These are phyloP conservation scores for Cardiocondyla obscurior DNA, from an alignment of 1,140 invertebrate species.

Conservation along the genomic window DNA sequence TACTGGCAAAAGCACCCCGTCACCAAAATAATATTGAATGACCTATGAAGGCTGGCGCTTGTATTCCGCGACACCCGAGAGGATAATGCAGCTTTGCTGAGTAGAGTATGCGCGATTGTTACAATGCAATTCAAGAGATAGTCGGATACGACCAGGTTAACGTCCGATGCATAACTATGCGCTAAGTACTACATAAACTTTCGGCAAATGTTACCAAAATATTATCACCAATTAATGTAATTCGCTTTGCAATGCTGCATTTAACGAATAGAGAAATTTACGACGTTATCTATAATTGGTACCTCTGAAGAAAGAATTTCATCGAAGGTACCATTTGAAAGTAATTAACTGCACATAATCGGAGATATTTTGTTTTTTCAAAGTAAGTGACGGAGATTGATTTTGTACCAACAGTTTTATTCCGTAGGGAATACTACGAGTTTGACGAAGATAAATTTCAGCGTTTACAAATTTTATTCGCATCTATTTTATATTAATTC, in stretches of 20 bases:
- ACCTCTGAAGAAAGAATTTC: neutral
- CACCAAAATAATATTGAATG: too few relatives aligned
- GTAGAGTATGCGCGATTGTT: constrained; percentile 18
- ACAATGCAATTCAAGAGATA: constrained; percentile 16
- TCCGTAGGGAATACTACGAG: neutral
- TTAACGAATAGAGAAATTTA: neutral
- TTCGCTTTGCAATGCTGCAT: neutral
- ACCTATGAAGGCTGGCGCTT: neutral
- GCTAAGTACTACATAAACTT: constrained; percentile 9
- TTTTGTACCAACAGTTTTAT: constrained; percentile 23
- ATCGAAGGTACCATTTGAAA: constrained; percentile 13
- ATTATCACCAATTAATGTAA: neutral
- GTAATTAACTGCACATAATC: constrained; percentile 51
- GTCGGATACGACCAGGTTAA: neutral
- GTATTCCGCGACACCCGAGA: neutral
- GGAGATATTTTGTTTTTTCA: constrained; percentile 12
- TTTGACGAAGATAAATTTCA: constrained; percentile 58
- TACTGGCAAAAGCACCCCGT: neutral
- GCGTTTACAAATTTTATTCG: constrained; percentile 7
- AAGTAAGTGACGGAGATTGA: constrained; percentile 58
- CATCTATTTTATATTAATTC: neutral
- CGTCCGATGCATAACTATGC: neutral
- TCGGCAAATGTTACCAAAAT: neutral
- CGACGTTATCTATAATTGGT: neutral
- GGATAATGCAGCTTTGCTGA: neutral